phyloP scores from a whole-genome alignment of 1,140 invertebrate genomes.

The Listronotus oregonensis region DNA sequence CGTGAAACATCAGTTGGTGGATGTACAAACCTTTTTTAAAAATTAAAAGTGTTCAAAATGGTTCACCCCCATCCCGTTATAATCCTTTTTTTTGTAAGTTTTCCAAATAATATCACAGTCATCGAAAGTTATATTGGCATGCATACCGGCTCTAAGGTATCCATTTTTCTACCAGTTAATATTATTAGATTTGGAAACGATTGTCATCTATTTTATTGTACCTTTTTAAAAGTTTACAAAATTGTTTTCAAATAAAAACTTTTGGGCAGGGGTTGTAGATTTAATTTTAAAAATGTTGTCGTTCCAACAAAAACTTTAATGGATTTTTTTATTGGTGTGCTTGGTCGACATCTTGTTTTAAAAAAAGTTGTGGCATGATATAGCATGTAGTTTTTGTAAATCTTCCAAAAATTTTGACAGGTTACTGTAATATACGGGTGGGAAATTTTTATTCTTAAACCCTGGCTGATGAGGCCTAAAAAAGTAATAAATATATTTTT shows the following conservation, averaged over 20 bases:
- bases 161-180: constrained; percentile 66
- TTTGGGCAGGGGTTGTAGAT: constrained; percentile 76
- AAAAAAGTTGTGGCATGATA: constrained; percentile 47
- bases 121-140: constrained; percentile 58
- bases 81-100: constrained; percentile 63
- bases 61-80: constrained; percentile 69
- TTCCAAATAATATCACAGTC: constrained; percentile 69
- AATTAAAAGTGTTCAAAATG: constrained; percentile 68
- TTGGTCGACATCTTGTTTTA: constrained; percentile 42
- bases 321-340: not conserved
- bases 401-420: constrained; percentile 51
- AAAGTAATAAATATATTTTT: too few relatives aligned
- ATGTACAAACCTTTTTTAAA: constrained; percentile 66
- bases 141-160: constrained; percentile 59
- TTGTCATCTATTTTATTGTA: constrained; percentile 78
- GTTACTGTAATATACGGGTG: too few relatives aligned
- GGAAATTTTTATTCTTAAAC: constrained; percentile 49
- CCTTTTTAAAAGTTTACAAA: constrained; percentile 63
- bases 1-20: constrained; percentile 74
- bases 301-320: constrained; percentile 74
- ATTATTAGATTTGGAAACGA: constrained; percentile 80
- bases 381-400: constrained; percentile 61
- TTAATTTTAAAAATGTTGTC: constrained; percentile 81
- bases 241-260: constrained; percentile 64
- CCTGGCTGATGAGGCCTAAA: too few relatives aligned